Base-by-base conservation (phyloP, 2,113 vertebrate species). In the Ariopsis seemanni region DNA sequence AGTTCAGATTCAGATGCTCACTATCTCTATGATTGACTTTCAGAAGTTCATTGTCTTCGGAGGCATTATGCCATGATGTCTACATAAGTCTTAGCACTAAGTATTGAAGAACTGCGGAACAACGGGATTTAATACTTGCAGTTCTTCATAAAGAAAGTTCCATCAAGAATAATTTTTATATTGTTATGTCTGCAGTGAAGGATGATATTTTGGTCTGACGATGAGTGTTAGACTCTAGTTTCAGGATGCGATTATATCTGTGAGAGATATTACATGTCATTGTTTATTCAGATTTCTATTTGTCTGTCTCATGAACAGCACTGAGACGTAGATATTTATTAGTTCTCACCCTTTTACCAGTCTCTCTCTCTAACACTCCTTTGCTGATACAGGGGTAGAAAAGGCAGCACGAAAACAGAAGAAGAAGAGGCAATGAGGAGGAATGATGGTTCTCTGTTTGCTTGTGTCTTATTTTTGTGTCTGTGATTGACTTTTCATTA, bases 401-500 rank as follows among this genome's bases (percentile, higher is more conserved):
- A 84, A 52, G 42, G 1, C 0, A n/a, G 6, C 2, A 78, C 4
- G 10, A 7, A 14, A 65, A 50, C 4, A 20, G 42, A 48, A 30
- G 52, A 48, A 30, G 52, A 30, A 52, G 27, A 30, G 18, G 8
- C 52, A 72, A 42, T 42, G 42, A 30, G 27, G 27, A 53, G 18
- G 8, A 27, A 72, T 20, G 52, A 34, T 57, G 2, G 15, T 84
- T 34, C 25, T 18, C 5, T 75, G 11, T 77, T 18, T 63, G 55
- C 63, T 22, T 50, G 9, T 62, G 57, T 60, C 6, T 25, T 75
- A 12, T n/a, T 2, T 75, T 85, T 17, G 34, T 77, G 58, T 63
- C 17, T 50, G 9, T 52, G 58, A 63, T 50, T 34, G 75, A 78
- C 75, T 53, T 86, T 86, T 86, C 75, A 79, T 86, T 78, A 79